Conservation (phyloP, 1,140 invertebrate genomes). For the Steinernema khuongi region DNA sequence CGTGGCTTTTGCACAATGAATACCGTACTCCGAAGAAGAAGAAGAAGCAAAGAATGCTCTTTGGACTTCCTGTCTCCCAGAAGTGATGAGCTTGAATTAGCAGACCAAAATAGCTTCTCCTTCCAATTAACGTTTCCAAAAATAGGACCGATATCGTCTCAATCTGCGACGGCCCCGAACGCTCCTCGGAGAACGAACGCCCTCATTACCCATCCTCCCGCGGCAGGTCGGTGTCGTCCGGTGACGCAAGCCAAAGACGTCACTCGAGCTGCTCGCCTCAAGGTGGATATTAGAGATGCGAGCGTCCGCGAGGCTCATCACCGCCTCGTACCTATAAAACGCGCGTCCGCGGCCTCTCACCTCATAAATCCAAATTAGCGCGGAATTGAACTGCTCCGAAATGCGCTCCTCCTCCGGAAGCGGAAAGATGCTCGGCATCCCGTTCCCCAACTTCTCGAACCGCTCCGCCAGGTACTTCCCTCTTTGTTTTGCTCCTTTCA, state of each 20-base stretch:
- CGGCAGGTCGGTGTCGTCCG: background rate
- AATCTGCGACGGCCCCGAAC: background rate
- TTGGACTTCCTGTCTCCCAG: too few relatives aligned
- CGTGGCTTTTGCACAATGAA: too few relatives aligned
- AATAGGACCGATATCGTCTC: background rate
- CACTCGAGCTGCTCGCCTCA: background rate
- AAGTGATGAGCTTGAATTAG: too few relatives aligned
- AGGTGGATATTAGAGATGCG: conserved; percentile 10
- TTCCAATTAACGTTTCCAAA: background rate
- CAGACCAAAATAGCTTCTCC: too few relatives aligned
- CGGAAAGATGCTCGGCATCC: conserved; percentile 5
- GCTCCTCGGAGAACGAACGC: background rate
- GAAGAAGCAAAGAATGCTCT: too few relatives aligned
- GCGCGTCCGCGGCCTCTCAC: background rate
- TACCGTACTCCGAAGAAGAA: too few relatives aligned
- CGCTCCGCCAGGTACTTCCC: background rate
- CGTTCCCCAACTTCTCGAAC: background rate
- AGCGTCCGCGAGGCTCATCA: background rate
- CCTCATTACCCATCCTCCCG: conserved; percentile 5
- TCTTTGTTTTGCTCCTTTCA: background rate
- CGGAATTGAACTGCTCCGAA: background rate
- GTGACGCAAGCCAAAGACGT: background rate
- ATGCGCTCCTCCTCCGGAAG: conserved; percentile 2
- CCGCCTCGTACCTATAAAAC: background rate
- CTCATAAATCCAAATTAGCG: conserved; percentile 1